A percentile compares a stretch with the other conserved stretches of the same genome.
Evolutionary conservation across 2,797 vertebrate genomes (phyloP).

Genomic region (Eulemur coronatus): DNA sequence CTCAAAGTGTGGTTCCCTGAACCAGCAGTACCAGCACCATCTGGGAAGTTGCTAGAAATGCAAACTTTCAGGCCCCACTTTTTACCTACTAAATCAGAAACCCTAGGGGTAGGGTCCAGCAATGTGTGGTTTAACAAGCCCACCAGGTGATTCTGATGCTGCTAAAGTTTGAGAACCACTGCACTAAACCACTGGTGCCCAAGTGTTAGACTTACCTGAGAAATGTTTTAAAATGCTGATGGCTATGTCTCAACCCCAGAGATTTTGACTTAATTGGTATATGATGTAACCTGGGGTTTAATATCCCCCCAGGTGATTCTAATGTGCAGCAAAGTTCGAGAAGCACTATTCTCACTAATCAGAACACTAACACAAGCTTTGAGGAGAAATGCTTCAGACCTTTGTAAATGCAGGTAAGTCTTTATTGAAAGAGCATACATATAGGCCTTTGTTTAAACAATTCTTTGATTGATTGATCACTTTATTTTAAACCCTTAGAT

Average conservation of each 20-base stretch:
- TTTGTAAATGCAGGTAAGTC: not conserved
- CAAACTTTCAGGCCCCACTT: not conserved
- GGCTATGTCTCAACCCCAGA: not conserved
- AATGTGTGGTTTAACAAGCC: not conserved
- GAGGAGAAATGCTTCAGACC: not conserved
- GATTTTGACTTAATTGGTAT: not conserved
- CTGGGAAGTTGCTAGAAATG: not conserved
- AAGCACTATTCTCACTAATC: not conserved
- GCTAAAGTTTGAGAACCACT: not conserved
- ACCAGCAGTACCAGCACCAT: not conserved
- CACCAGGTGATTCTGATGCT: not conserved
- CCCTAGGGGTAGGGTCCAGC: not conserved
- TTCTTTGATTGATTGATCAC: conserved; percentile 43
- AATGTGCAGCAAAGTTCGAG: not conserved
- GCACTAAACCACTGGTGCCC: not conserved
- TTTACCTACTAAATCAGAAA: conserved; percentile 6
- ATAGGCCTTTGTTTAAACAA: conserved; percentile 27
- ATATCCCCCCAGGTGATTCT: not conserved
- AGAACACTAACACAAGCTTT: not conserved
- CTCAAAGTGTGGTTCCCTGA: conserved; percentile 1
- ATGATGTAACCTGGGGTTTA: not conserved
- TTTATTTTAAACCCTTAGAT: conserved; percentile 10
- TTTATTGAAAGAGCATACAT: not conserved
- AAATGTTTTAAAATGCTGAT: not conserved
- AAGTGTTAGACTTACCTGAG: not conserved